A percentile compares a stretch with the other conserved stretches of the same genome.
These are phyloP conservation scores for Cyrtodaria siliqua DNA, from an alignment of 2,888 invertebrate genomes.

Conservation along the genomic window DNA sequence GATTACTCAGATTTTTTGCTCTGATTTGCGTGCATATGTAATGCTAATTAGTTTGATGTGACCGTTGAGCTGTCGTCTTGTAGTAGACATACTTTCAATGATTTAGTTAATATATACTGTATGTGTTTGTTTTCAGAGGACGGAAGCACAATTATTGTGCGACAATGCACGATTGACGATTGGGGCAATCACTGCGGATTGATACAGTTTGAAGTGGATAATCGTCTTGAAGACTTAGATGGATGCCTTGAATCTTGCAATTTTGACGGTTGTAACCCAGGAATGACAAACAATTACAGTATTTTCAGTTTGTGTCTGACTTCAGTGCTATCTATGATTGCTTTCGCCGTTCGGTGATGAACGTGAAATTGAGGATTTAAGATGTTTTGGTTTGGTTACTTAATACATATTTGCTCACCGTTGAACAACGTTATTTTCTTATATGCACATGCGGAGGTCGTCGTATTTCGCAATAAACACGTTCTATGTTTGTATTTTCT, in stretches of 20 bases:
- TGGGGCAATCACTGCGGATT: constrained; percentile 83
- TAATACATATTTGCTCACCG: too few relatives aligned
- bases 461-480: too few relatives aligned
- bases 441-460: too few relatives aligned
- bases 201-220: constrained; percentile 72
- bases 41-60: neutral
- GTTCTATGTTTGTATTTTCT: too few relatives aligned
- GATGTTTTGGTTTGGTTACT: too few relatives aligned
- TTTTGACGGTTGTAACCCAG: constrained; percentile 82
- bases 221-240: constrained; percentile 64
- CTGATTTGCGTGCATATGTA: neutral
- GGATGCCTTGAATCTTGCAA: constrained; percentile 83
- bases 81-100: too few relatives aligned
- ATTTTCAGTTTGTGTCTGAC: constrained; percentile 25
- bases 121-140: constrained; percentile 71
- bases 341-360: constrained; percentile 14
- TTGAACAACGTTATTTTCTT: too few relatives aligned
- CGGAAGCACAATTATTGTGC: constrained; percentile 77
- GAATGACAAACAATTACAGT: constrained; percentile 50
- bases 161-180: constrained; percentile 80
- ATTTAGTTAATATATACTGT: neutral
- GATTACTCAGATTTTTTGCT: too few relatives aligned
- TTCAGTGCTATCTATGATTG: constrained; percentile 30
- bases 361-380: too few relatives aligned
- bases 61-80: too few relatives aligned